A percentile compares a stretch with the other conserved stretches of the same genome.
Evolutionary conservation across 2,888 invertebrate genomes (phyloP).

Genomic region (Trimorus sp.): DNA sequence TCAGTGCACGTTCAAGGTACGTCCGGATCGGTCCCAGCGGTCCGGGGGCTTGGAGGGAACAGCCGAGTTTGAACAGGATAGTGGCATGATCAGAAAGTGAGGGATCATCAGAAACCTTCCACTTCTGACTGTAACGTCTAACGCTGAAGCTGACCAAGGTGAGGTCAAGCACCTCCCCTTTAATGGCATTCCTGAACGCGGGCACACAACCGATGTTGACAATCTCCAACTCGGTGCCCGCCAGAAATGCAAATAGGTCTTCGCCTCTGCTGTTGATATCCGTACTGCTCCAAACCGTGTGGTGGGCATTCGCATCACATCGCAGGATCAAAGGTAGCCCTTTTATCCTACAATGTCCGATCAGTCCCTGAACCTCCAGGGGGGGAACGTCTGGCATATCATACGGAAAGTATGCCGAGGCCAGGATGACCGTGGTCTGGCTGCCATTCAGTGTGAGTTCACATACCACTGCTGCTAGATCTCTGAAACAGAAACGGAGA

Average conservation of each 20-base stretch:
- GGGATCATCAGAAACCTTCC: slow-evolving; percentile 34
- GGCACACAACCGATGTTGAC: too few species aligned
- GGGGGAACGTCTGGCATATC: neutral
- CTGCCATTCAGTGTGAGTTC: neutral
- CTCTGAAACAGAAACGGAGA: slow-evolving; percentile 10
- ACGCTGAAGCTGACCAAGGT: slow-evolving; percentile 1
- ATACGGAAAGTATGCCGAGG: slow-evolving; percentile 23
- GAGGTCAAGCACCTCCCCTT: slow-evolving; percentile 13
- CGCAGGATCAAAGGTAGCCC: neutral
- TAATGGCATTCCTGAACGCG: slow-evolving; percentile 2
- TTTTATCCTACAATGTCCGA: neutral
- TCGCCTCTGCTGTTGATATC: neutral
- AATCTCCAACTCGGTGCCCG: too few species aligned
- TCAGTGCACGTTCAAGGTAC: neutral
- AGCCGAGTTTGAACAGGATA: neutral
- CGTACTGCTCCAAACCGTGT: neutral
- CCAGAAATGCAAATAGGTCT: too few species aligned
- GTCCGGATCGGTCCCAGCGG: neutral
- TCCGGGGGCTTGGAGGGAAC: neutral
- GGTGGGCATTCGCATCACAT: slow-evolving; percentile 4
- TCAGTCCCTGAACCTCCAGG: neutral
- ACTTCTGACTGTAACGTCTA: neutral
- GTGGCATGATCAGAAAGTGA: slow-evolving; percentile 28
- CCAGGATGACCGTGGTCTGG: slow-evolving; percentile 2
- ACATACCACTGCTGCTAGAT: slow-evolving; percentile 6